phyloP scores from a whole-genome alignment of 2,113 vertebrate species.

The Ariopsis seemanni region DNA sequence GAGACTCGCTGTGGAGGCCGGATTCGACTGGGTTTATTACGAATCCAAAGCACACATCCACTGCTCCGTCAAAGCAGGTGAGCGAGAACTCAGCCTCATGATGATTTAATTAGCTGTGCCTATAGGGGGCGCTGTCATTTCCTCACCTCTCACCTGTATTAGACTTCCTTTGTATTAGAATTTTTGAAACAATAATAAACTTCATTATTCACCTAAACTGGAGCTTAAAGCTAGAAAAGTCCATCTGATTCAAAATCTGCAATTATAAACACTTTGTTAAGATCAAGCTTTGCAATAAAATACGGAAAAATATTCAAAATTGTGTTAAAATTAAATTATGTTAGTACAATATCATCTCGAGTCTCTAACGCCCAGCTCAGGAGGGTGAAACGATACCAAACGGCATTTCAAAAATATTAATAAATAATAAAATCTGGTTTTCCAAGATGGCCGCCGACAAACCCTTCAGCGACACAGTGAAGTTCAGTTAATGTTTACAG shows the following conservation, averaged over 20 bases:
- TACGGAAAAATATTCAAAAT: neutral
- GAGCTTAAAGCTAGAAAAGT: neutral
- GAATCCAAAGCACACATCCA: slow-evolving; percentile 89
- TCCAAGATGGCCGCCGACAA: neutral
- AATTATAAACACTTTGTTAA: too few species aligned
- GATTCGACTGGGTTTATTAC: slow-evolving; percentile 90
- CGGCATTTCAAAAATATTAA: neutral
- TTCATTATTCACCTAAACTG: neutral
- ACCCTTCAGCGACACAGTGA: neutral
- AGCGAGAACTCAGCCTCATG: slow-evolving; percentile 36
- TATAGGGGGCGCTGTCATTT: neutral
- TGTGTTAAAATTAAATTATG: neutral
- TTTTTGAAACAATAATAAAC: neutral
- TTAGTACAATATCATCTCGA: neutral
- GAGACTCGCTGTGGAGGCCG: slow-evolving; percentile 85
- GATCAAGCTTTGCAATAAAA: neutral
- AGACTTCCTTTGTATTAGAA: neutral
- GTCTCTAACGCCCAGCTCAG: neutral
- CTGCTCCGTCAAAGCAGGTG: slow-evolving; percentile 89
- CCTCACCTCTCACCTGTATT: neutral
- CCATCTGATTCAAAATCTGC: neutral
- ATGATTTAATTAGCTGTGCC: neutral
- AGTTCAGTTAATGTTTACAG: neutral
- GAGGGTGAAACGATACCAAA: neutral
- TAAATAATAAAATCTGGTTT: neutral